Base-by-base conservation (phyloP, 2,113 vertebrate genomes). In the Gallinago undulata region DNA sequence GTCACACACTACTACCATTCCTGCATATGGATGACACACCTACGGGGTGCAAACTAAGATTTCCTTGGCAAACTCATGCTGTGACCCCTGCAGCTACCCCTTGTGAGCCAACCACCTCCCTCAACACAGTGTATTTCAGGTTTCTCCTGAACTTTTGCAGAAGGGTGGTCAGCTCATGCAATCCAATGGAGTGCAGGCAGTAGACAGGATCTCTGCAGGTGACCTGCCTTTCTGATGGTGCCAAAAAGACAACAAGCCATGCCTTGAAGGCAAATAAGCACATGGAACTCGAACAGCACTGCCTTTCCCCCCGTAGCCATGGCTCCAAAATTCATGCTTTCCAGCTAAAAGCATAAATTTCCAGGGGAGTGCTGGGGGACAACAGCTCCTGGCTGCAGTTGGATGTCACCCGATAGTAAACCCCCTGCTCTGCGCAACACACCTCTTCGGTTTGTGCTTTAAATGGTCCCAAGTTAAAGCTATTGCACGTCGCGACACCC, bases 21-120 rank as follows among this genome's bases (percentile, higher is more conserved):
- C 50, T 10, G 22, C 1, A 0, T 30, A 31, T 1, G 25, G 28
- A 6, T 8, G 6, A 31, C 3, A 16, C 1, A 19, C 0, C 1
- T 13, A 30, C 2, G 11, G 10, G 9, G 3, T 10, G 28, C 39
- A 13, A 48, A 37, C 16, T 4, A n/a, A 55, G 31, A 25, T 50
- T 37, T 59, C 21, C 57, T 41, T 23, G 6, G 25, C 33, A 7
- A 60, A 19, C n/a, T 37, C n/a, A 7, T 0, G 13, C 57, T 10
- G 48, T 18, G 28, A 64, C 11, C 73, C 23, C 28, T 3, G 18
- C 6, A 33, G 43, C n/a, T 57, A 2, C 3, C 19, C 50, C 33
- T 25, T 2, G 4, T 22, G 16, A 79, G 56, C n/a, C 50, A 55
- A 60, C 48, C 48, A 45, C 12, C 5, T 16, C 27, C 25, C 30